These are phyloP conservation scores for Desoria tigrina DNA, from an alignment of 2,888 invertebrate genomes.

Conservation along the genomic window DNA sequence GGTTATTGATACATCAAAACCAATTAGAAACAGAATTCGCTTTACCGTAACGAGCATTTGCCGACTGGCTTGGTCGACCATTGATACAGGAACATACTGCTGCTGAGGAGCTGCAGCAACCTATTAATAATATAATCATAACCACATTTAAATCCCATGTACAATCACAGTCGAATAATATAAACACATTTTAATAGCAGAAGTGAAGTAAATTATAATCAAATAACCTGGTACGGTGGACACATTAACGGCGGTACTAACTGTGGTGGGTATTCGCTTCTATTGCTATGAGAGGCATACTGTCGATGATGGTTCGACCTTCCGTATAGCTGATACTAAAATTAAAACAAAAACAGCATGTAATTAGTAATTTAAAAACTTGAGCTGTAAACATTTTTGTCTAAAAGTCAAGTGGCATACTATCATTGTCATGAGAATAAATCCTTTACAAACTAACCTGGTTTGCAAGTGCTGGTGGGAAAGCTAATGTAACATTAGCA, in stretches of 20 bases:
- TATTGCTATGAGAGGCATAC: slow-evolving; percentile 61
- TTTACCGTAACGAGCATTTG: slow-evolving; percentile 73
- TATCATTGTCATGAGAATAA: too few relatives aligned
- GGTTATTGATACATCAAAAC: not conserved
- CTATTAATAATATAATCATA: slow-evolving; percentile 29
- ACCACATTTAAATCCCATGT: not conserved
- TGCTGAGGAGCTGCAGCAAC: slow-evolving; percentile 69
- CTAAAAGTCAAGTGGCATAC: too few relatives aligned
- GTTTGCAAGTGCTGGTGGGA: slow-evolving; percentile 77
- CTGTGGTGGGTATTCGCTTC: slow-evolving; percentile 85
- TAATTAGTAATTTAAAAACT: not conserved
- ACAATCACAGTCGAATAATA: not conserved
- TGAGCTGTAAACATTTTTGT: too few relatives aligned
- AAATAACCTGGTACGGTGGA: slow-evolving; percentile 60
- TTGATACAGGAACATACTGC: slow-evolving; percentile 90
- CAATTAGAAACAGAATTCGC: not conserved
- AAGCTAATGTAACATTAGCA: slow-evolving; percentile 86
- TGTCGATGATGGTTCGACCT: slow-evolving; percentile 70
- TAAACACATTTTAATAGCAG: not conserved
- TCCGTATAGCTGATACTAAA: slow-evolving; percentile 79
- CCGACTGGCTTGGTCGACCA: slow-evolving; percentile 81
- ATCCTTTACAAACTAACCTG: too few relatives aligned
- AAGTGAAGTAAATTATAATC: not conserved
- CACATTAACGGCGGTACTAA: slow-evolving; percentile 92
- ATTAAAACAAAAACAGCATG: slow-evolving; percentile 14